phyloP scores from a whole-genome alignment of 2,797 vertebrate species.

The Spheniscus humboldti region DNA sequence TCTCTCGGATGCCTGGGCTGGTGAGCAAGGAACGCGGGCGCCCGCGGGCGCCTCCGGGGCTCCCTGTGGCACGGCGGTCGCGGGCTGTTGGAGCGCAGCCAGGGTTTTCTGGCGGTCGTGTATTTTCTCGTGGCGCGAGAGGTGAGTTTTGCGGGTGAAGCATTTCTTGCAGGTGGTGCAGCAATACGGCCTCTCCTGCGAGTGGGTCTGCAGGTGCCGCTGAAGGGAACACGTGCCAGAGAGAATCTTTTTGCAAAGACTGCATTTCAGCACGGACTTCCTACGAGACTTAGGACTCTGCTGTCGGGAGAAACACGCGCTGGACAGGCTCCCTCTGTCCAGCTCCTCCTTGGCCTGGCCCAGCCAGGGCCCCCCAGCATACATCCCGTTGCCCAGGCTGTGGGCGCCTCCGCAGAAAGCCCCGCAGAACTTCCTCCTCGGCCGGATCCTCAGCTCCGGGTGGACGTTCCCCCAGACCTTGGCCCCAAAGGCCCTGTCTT shows the following conservation, averaged over 20 bases:
- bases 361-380: neutral
- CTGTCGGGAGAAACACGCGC: conserved; percentile 78
- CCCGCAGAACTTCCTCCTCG: neutral
- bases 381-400: conserved; percentile 18
- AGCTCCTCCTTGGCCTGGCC: conserved; percentile 83
- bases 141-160: conserved; percentile 34
- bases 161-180: conserved; percentile 41
- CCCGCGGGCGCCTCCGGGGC: neutral
- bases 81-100: neutral
- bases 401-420: neutral
- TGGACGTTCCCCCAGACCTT: conserved; percentile 62
- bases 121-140: conserved; percentile 36
- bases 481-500: conserved; percentile 43
- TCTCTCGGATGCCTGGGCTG: neutral
- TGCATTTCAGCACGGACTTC: neutral
- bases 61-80: neutral
- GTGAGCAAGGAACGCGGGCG: conserved; percentile 1
- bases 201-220: neutral
- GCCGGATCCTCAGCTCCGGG: conserved; percentile 31
- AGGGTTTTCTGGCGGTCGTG: neutral
- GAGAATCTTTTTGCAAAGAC: neutral
- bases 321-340: conserved; percentile 81
- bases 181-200: neutral
- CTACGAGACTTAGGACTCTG: neutral
- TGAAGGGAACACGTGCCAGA: neutral